Evolutionary conservation across 2,888 invertebrate species (phyloP).

Genomic region (Thumatha senex): DNA sequence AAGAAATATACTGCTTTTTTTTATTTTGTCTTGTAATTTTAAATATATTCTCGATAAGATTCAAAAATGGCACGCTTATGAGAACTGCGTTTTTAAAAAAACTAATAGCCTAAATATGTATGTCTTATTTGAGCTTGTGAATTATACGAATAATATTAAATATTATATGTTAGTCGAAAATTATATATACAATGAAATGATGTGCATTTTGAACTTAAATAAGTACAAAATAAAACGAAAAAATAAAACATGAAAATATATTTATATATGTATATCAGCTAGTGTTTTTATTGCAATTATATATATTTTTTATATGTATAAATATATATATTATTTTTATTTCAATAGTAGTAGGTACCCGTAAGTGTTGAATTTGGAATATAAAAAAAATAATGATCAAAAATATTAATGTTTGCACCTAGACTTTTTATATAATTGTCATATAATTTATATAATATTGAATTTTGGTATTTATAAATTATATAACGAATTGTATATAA

Average conservation of each 20-base stretch:
- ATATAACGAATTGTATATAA: constrained; percentile 8
- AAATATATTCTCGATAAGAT: too few species aligned
- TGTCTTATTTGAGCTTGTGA: too few species aligned
- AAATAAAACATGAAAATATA: background rate
- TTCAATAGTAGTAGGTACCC: constrained; percentile 21
- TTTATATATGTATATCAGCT: background rate
- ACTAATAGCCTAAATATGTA: too few species aligned
- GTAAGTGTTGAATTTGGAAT: constrained; percentile 38
- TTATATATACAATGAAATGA: background rate
- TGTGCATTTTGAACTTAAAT: background rate
- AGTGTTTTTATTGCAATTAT: constrained; percentile 8
- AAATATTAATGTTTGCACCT: constrained; percentile 32
- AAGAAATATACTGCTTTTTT: background rate
- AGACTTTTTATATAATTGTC: constrained; percentile 9
- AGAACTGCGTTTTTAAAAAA: background rate
- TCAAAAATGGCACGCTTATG: too few species aligned
- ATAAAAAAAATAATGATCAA: constrained; percentile 26
- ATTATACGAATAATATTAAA: constrained; percentile 11
- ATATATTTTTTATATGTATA: constrained; percentile 6
- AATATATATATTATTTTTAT: constrained; percentile 11
- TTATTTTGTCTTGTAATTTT: background rate
- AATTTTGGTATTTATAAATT: background rate
- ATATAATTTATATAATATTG: constrained; percentile 11
- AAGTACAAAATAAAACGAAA: constrained; percentile 5
- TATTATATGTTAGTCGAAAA: background rate